These are phyloP conservation scores for Lithophane leautieri DNA, from an alignment of 2,888 invertebrate species.

Conservation along the genomic window DNA sequence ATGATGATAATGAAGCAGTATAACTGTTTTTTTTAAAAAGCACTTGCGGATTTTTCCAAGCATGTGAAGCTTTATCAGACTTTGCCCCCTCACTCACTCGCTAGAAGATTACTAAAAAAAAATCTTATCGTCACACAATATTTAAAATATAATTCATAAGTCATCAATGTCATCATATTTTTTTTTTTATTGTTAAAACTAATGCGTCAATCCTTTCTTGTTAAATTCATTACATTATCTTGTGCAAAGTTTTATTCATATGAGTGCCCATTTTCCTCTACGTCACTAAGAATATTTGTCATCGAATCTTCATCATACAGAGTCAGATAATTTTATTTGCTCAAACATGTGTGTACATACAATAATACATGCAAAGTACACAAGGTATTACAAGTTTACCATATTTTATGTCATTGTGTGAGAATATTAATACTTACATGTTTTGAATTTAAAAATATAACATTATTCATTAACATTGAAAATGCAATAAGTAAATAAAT, in stretches of 20 bases:
- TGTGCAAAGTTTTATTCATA: not conserved
- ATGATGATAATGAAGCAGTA: not conserved
- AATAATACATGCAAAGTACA: too few relatives aligned
- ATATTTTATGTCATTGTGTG: too few relatives aligned
- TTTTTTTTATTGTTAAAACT: not conserved
- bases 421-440: too few relatives aligned
- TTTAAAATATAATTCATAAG: not conserved
- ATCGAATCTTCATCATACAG: too few relatives aligned
- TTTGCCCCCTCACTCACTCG: not conserved
- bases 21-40: not conserved
- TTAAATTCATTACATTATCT: conserved; percentile 9
- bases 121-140: conserved; percentile 5
- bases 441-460: too few relatives aligned
- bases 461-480: too few relatives aligned
- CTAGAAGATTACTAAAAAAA: too few relatives aligned
- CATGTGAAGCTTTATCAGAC: not conserved
- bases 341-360: too few relatives aligned
- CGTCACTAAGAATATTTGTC: not conserved
- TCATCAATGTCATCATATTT: not conserved
- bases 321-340: too few relatives aligned
- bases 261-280: not conserved
- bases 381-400: too few relatives aligned
- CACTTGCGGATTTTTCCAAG: not conserved
- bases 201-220: not conserved
- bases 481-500: too few relatives aligned